phyloP scores from a whole-genome alignment of 2,888 invertebrate species.

The Tuberolachnus salignus region DNA sequence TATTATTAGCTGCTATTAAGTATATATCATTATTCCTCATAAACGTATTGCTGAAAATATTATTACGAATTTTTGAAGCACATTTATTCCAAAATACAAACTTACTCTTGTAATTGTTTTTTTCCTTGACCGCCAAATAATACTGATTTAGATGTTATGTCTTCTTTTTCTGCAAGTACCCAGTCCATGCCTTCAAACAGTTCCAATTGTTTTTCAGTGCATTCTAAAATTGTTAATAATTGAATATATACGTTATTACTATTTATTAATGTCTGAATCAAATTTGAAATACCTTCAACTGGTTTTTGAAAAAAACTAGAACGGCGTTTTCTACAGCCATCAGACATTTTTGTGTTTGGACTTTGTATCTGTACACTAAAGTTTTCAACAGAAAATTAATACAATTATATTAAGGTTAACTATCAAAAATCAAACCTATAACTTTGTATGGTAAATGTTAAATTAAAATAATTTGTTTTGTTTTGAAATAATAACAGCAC shows the following conservation, averaged over 20 bases:
- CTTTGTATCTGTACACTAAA: too few species aligned
- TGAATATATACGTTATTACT: background rate
- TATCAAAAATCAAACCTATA: too few species aligned
- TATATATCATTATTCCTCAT: too few species aligned
- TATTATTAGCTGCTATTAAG: too few species aligned
- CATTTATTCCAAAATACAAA: background rate
- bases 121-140: constrained; percentile 23
- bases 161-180: constrained; percentile 36
- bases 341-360: constrained; percentile 7
- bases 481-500: too few species aligned
- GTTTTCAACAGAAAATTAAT: background rate
- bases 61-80: background rate
- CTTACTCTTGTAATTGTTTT: constrained; percentile 30
- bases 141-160: constrained; percentile 18
- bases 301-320: constrained; percentile 49
- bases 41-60: too few species aligned
- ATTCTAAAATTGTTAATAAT: constrained; percentile 22
- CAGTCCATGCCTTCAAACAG: constrained; percentile 21
- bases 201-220: constrained; percentile 23
- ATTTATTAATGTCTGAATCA: background rate
- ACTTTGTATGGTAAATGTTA: too few species aligned
- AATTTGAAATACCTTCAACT: constrained; percentile 8
- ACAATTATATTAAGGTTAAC: background rate
- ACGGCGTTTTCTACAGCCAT: constrained; percentile 8
- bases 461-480: too few species aligned